Evolutionary conservation across 1,140 invertebrate species (phyloP).

Genomic region (Heliconius eleuchia): DNA sequence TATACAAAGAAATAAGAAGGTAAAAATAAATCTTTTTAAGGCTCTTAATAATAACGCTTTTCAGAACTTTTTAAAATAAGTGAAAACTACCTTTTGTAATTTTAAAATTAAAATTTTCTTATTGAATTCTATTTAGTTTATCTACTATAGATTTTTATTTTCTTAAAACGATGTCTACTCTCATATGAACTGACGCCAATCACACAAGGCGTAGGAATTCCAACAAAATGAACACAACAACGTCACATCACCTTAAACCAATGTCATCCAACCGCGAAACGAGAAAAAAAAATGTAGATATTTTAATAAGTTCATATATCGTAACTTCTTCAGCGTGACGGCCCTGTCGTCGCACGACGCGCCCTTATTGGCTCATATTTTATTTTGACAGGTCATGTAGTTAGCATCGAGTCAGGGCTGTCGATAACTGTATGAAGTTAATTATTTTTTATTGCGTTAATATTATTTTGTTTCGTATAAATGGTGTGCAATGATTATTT

Average conservation of each 20-base stretch:
- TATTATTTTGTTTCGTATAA: conserved; percentile 1
- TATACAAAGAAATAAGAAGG: too few relatives aligned
- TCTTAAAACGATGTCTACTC: neutral
- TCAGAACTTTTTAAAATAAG: too few relatives aligned
- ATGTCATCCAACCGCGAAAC: conserved; percentile 66
- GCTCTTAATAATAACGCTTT: too few relatives aligned
- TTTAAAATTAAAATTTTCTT: too few relatives aligned
- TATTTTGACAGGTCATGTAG: conserved; percentile 69
- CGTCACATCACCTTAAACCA: conserved; percentile 51
- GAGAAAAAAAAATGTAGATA: conserved; percentile 67
- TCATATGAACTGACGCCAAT: neutral
- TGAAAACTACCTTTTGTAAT: too few relatives aligned
- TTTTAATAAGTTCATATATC: conserved; percentile 80
- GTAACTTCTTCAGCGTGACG: conserved; percentile 68
- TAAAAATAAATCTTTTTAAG: neutral
- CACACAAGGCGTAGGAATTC: neutral
- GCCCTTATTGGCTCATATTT: conserved; percentile 76
- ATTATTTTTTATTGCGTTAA: conserved; percentile 1
- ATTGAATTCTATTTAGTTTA: too few relatives aligned
- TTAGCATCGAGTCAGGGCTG: conserved; percentile 54
- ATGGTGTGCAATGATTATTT: neutral
- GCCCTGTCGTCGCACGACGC: conserved; percentile 62
- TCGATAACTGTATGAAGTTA: conserved; percentile 30
- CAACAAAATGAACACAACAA: conserved; percentile 15
- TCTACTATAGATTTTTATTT: too few relatives aligned